Evolutionary conservation across 30 jellyfish, hydroid and myxozoan genomes (phyloP), one percentile per base, ranked within the genome.

Genomic region (Hydra vulgaris): DNA sequence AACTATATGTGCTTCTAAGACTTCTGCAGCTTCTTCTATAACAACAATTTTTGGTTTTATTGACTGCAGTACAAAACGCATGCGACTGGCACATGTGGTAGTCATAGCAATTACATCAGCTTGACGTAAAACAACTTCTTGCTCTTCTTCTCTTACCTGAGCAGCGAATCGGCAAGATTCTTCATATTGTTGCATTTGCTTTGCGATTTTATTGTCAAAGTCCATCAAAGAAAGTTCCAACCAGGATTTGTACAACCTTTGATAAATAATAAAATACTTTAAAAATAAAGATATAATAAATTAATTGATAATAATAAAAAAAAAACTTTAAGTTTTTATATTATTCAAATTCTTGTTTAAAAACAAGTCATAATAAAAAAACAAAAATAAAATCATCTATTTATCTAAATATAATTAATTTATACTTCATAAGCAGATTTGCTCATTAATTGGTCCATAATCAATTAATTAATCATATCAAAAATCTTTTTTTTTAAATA

Each of bases 1-100:
- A 20, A 91, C 56, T 24, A 91, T 90, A 80, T 91, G 95, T 0
- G 98, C 98, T 61, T 91, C 98, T 23, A 91, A 85, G 69, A 91
- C 96, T 72, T 91, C 98, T 16, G 98, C 98, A 7, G 98, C 98
- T 81, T 91, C 98, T 78, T 91, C 98, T 0, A 87, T 81, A 70
- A 91, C 81, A 27, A 87, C 83, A 18, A 86, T 79, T 52, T 81
- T 79, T 69, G 96, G 96, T 73, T 83, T 71, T n/a, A 91, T 83
- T 0, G 82, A 77, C 53, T 68, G 26, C 73, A 91, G 82, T 17
- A 71, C 69, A 24, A 75, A 66, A 20, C 83, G 85, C 52, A 76
- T 77, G 18, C 89, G 89, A 17, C 96, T 95, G 8, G 95, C 98
- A 66, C 96, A 76, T 0, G 96, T 82, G 21, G 96, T 87, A 15